Conservation (phyloP, 1,140 invertebrate species). For the Eriosoma lanigerum region DNA sequence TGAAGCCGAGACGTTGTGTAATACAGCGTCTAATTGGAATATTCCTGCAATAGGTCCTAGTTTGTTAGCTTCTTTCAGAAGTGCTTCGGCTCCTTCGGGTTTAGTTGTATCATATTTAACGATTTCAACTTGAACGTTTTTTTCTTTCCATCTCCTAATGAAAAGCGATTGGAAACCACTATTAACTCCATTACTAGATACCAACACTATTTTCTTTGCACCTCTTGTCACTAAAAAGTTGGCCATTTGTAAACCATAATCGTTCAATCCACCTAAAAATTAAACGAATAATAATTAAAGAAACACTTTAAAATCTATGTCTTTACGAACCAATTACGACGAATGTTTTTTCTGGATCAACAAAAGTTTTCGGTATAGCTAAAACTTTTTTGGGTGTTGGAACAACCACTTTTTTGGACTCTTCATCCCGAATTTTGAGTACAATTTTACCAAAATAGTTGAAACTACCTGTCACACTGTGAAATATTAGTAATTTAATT, state of each 20-base stretch:
- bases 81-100: constrained; percentile 66
- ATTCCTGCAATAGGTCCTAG: constrained; percentile 85
- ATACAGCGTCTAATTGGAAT: constrained; percentile 89
- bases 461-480: constrained; percentile 15
- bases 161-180: constrained; percentile 85
- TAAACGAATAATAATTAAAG: constrained; percentile 45
- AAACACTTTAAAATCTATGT: constrained; percentile 1
- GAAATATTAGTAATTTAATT: neutral
- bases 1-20: constrained; percentile 54
- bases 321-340: constrained; percentile 67
- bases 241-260: constrained; percentile 91
- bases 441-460: constrained; percentile 86
- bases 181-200: constrained; percentile 80
- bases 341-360: constrained; percentile 84
- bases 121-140: constrained; percentile 70
- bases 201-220: constrained; percentile 79
- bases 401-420: constrained; percentile 61
- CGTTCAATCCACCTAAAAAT: constrained; percentile 82
- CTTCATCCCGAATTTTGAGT: constrained; percentile 81
- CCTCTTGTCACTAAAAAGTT: constrained; percentile 87
- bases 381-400: constrained; percentile 65
- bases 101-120: constrained; percentile 69
- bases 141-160: constrained; percentile 72
- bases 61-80: constrained; percentile 70
- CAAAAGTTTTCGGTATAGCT: constrained; percentile 80